phyloP scores from a whole-genome alignment of 1,140 invertebrate genomes.

The Polyergus mexicanus region DNA sequence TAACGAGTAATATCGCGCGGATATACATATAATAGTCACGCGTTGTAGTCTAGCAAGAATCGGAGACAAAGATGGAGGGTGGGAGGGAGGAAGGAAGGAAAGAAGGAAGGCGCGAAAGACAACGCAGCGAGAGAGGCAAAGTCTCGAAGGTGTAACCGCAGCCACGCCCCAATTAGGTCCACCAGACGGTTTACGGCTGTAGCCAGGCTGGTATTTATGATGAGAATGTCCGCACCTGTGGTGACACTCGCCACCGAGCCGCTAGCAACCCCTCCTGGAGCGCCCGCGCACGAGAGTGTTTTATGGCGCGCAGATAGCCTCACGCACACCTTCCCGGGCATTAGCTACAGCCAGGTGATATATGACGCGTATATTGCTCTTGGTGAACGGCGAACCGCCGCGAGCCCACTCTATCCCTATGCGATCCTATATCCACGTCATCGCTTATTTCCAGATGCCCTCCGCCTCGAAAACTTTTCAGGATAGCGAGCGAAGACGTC shows the following conservation, averaged over 20 bases:
- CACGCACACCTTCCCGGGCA: slow-evolving; percentile 80
- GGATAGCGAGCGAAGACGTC: slow-evolving; percentile 13
- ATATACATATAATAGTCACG: slow-evolving; percentile 3
- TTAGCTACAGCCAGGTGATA: slow-evolving; percentile 79
- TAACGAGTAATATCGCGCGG: slow-evolving; percentile 14
- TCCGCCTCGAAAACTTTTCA: slow-evolving; percentile 42
- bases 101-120: slow-evolving; percentile 53
- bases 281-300: slow-evolving; percentile 71
- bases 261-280: slow-evolving; percentile 76
- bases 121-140: slow-evolving; percentile 57
- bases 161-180: slow-evolving; percentile 85
- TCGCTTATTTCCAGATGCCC: slow-evolving; percentile 65
- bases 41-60: slow-evolving; percentile 11
- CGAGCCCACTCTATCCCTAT: slow-evolving; percentile 70
- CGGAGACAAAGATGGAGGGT: background rate
- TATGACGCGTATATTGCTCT: slow-evolving; percentile 78
- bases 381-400: slow-evolving; percentile 67
- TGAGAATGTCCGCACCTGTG: slow-evolving; percentile 85
- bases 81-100: background rate
- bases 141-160: slow-evolving; percentile 81
- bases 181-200: slow-evolving; percentile 75
- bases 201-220: slow-evolving; percentile 83
- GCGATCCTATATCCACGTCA: slow-evolving; percentile 71
- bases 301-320: slow-evolving; percentile 81
- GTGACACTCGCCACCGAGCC: slow-evolving; percentile 80